Conservation (phyloP, 2,113 vertebrate genomes). For the Myrmecophaga tridactyla region DNA sequence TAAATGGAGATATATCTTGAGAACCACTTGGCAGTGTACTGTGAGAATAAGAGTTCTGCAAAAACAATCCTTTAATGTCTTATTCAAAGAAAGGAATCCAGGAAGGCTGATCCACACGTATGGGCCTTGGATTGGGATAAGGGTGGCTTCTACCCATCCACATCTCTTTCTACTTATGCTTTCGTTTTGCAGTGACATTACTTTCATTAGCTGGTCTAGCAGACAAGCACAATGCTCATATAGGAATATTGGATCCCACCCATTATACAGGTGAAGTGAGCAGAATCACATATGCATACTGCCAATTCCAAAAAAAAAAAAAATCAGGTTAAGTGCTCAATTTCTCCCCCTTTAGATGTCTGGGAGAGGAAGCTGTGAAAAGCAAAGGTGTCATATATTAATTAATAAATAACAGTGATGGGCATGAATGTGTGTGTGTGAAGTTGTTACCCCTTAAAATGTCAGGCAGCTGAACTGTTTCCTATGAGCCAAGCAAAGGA, state of each 20-base stretch:
- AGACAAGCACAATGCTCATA: neutral
- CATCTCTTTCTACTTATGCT: neutral
- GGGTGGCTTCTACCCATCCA: neutral
- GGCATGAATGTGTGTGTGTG: too few species aligned
- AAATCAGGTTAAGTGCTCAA: accelerated
- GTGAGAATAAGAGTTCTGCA: neutral
- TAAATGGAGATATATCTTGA: neutral
- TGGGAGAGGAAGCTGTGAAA: accelerated
- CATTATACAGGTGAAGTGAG: neutral
- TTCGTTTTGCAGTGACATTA: accelerated
- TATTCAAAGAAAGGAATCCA: neutral
- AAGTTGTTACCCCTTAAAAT: too few species aligned
- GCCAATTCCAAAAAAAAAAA: accelerated
- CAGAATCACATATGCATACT: accelerated
- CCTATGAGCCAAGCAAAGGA: neutral
- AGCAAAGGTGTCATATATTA: neutral
- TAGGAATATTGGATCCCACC: too few species aligned
- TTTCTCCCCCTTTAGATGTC: neutral
- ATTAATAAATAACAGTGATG: accelerated
- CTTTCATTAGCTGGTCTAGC: accelerated
- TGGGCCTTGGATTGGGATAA: neutral
- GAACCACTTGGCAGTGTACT: neutral
- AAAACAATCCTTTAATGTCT: neutral
- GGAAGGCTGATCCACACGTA: accelerated
- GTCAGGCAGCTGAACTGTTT: neutral